These are phyloP conservation scores for Archilochus colubris DNA, from an alignment of 2,113 vertebrate species.

Conservation along the genomic window DNA sequence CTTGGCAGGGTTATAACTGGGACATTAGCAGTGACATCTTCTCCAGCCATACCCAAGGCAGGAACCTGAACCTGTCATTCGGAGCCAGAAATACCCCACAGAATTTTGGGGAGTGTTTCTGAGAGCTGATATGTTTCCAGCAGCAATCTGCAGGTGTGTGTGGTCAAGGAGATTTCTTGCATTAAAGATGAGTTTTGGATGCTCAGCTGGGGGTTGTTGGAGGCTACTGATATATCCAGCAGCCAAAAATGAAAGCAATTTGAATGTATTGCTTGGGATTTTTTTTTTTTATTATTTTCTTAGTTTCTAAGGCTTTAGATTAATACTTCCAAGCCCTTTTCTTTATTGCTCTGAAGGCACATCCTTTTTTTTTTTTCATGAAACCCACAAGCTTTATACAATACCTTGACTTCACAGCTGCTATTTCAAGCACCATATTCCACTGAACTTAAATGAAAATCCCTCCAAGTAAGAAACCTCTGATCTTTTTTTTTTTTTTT, in stretches of 20 bases:
- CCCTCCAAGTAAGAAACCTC: background rate
- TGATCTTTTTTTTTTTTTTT: background rate
- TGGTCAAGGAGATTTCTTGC: background rate
- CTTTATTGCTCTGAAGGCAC: constrained; percentile 12
- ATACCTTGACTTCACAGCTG: background rate
- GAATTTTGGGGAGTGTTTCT: background rate
- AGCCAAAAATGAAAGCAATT: background rate
- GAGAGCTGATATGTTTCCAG: background rate
- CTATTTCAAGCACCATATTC: background rate
- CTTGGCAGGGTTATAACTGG: constrained; percentile 17
- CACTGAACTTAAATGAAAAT: background rate
- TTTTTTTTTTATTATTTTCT: background rate
- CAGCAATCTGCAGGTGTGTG: rapidly evolving
- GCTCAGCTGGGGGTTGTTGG: background rate
- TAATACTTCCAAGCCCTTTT: constrained; percentile 3
- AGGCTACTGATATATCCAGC: background rate
- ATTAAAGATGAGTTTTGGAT: background rate
- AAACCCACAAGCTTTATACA: constrained; percentile 17
- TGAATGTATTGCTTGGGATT: background rate
- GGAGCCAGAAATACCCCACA: background rate
- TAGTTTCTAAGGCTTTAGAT: constrained; percentile 9
- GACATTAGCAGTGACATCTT: background rate
- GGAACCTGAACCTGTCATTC: rapidly evolving
- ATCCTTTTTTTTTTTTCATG: constrained; percentile 8
- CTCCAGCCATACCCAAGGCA: background rate